These are phyloP conservation scores for Eristalinus aeneus DNA, from an alignment of 2,888 invertebrate species.

Conservation along the genomic window DNA sequence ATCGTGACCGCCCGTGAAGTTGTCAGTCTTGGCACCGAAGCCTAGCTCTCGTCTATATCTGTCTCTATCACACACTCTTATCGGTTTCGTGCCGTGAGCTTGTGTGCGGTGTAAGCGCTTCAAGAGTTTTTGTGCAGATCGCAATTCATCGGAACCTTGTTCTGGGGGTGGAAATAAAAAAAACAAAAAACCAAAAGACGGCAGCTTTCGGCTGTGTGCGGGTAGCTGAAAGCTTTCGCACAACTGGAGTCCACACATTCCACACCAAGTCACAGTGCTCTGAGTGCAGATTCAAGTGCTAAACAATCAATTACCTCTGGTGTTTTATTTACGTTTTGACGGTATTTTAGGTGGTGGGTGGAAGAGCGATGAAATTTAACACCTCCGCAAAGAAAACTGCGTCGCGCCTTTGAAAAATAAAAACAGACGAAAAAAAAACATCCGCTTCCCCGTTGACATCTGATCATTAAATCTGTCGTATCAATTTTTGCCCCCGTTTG, in stretches of 20 bases:
- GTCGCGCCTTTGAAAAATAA: background rate
- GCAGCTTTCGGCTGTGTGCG: conserved; percentile 4
- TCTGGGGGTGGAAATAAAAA: background rate
- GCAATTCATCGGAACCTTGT: background rate
- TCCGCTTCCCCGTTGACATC: background rate
- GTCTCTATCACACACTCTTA: background rate
- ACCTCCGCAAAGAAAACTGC: conserved; percentile 3
- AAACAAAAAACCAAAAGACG: background rate
- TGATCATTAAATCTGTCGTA: background rate
- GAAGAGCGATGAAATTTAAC: conserved; percentile 16
- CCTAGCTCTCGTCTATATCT: background rate
- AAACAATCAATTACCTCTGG: conserved; percentile 1
- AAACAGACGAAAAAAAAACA: background rate
- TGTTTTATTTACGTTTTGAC: conserved; percentile 23
- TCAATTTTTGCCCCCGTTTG: background rate
- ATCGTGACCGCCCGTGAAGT: conserved; percentile 53
- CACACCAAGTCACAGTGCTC: background rate
- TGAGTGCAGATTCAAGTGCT: conserved; percentile 30
- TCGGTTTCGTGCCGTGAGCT: background rate
- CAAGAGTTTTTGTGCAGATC: background rate
- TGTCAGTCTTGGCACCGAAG: conserved; percentile 20
- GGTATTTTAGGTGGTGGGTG: background rate
- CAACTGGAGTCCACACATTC: background rate
- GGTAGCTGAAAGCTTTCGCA: conserved; percentile 24
- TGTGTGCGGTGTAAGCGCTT: background rate